Evolutionary conservation across 2,888 invertebrate species (phyloP).

Genomic region (Sinelater perroti): DNA sequence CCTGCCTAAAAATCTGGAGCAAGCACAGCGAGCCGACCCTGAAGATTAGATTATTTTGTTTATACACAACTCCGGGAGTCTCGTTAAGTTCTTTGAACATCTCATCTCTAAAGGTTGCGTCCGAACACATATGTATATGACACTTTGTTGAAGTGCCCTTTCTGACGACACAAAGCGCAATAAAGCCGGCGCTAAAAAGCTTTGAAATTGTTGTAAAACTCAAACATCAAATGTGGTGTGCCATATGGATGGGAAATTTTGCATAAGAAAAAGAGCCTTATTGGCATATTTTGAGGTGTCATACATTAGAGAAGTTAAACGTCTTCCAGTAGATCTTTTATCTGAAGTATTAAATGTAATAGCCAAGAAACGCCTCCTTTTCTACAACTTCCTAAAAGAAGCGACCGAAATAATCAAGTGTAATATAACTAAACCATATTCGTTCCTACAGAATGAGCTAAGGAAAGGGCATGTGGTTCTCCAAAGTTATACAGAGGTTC

Average conservation of each 20-base stretch:
- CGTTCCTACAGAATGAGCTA: constrained; percentile 78
- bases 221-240: constrained; percentile 82
- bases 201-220: constrained; percentile 74
- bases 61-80: constrained; percentile 74
- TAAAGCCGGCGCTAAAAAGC: constrained; percentile 73
- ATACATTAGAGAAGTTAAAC: constrained; percentile 57
- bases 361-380: constrained; percentile 82
- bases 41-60: constrained; percentile 83
- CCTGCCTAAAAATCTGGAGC: constrained; percentile 63
- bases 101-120: constrained; percentile 68
- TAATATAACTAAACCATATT: constrained; percentile 79
- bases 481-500: constrained; percentile 76
- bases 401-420: constrained; percentile 81
- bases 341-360: constrained; percentile 61
- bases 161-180: constrained; percentile 51
- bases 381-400: constrained; percentile 90
- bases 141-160: constrained; percentile 78
- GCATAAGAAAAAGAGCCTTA: constrained; percentile 84
- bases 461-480: constrained; percentile 78
- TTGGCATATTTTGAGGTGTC: constrained; percentile 64
- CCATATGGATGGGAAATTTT: constrained; percentile 87
- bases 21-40: constrained; percentile 64
- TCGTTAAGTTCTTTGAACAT: constrained; percentile 86
- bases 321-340: constrained; percentile 53
- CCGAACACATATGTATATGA: constrained; percentile 77